Percentiles rank a stretch among this genome's conserved stretches.
These are phyloP conservation scores for Holothuria scabra DNA, from an alignment of 53 echinoderm and acorn worm genomes.

Conservation along the genomic window DNA sequence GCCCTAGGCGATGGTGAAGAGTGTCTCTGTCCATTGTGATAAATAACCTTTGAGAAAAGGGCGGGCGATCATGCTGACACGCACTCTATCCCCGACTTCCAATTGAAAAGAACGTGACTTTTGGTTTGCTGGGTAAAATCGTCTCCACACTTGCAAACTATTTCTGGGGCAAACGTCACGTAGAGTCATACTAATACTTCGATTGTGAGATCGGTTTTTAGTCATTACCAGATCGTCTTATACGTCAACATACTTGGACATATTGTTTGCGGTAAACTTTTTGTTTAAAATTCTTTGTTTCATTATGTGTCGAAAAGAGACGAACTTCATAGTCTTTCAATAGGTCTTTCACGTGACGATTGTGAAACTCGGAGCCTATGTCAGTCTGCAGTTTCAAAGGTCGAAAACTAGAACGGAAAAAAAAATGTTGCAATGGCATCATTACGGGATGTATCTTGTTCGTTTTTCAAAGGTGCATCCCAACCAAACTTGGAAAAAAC, in stretches of 20 bases:
- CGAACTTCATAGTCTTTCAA: too few species aligned
- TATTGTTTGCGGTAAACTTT: conserved; percentile 38
- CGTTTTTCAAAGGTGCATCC: conserved; percentile 41
- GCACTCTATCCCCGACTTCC: conserved; percentile 3
- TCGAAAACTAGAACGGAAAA: too few species aligned
- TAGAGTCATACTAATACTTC: conserved; percentile 36
- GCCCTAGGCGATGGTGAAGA: conserved; percentile 46
- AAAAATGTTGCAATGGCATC: too few species aligned
- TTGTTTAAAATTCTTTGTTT: conserved; percentile 63
- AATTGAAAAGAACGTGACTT: not conserved
- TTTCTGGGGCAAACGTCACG: not conserved
- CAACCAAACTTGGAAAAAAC: too few species aligned
- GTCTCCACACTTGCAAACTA: too few species aligned
- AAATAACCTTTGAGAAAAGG: conserved; percentile 53
- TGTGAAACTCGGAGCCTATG: too few species aligned
- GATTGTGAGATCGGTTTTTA: not conserved
- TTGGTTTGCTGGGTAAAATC: not conserved
- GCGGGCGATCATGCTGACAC: conserved; percentile 31
- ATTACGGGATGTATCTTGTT: not conserved
- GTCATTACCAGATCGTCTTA: too few species aligned
- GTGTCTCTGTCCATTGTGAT: conserved; percentile 52
- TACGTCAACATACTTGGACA: too few species aligned
- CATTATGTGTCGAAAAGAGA: too few species aligned
- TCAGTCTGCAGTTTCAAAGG: too few species aligned
- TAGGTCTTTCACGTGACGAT: too few species aligned